Evolutionary conservation across 1,140 invertebrate species (phyloP).

Genomic region (Acromyrmex charruanus): DNA sequence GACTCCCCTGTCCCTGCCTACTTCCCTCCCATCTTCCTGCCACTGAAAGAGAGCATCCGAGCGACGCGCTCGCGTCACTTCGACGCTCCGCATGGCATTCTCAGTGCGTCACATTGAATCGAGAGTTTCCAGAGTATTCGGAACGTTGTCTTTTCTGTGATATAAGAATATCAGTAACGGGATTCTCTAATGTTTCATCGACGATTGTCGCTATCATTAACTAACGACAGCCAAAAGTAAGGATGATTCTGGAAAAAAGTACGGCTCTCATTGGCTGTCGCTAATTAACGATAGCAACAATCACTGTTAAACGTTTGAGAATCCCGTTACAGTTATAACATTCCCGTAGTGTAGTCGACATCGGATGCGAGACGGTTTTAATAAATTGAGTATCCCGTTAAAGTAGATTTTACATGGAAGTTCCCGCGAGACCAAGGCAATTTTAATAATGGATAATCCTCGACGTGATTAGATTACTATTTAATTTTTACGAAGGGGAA

Average conservation of each 20-base stretch:
- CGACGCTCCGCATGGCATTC: slow-evolving; percentile 12
- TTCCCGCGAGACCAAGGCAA: not conserved
- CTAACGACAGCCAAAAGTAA: too few relatives aligned
- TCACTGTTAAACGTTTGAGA: too few relatives aligned
- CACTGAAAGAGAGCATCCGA: slow-evolving; percentile 27
- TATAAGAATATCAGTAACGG: too few relatives aligned
- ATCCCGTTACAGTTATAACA: too few relatives aligned
- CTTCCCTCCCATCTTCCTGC: not conserved
- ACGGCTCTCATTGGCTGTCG: too few relatives aligned
- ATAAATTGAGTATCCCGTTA: not conserved
- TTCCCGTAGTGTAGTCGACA: not conserved
- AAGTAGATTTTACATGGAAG: not conserved
- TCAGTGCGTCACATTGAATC: slow-evolving; percentile 19
- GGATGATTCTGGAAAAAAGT: too few relatives aligned
- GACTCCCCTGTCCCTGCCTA: not conserved
- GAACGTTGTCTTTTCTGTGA: not conserved
- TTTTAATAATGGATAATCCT: slow-evolving; percentile 12
- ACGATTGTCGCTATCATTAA: too few relatives aligned
- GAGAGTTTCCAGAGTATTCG: slow-evolving; percentile 35
- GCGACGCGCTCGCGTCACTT: slow-evolving; percentile 32
- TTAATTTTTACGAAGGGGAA: not conserved
- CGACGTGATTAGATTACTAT: not conserved
- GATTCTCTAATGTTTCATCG: too few relatives aligned
- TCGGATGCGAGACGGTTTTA: not conserved
- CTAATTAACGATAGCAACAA: too few relatives aligned